Evolutionary conservation across 2,797 vertebrate species (phyloP).

Genomic region (Tarsius wallacei): DNA sequence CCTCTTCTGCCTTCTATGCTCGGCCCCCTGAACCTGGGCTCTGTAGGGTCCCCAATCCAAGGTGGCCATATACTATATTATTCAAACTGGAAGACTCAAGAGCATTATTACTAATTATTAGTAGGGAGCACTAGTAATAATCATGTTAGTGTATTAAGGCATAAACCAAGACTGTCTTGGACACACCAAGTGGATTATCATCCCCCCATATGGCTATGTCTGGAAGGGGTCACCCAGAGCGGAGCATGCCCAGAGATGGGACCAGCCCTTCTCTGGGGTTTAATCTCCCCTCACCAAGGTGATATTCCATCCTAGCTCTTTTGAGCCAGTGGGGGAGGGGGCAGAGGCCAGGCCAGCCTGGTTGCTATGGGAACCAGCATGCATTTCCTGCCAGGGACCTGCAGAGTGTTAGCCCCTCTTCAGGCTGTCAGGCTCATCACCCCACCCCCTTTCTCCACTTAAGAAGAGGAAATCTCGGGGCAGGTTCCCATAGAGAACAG

Average conservation of each 20-base stretch:
- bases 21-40: accelerated
- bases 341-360: slow-evolving; percentile 82
- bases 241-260: background rate
- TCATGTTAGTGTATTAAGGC: background rate
- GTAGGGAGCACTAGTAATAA: background rate
- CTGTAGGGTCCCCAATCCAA: background rate
- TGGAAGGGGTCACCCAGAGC: background rate
- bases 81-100: slow-evolving; percentile 7
- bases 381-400: slow-evolving; percentile 86
- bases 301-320: slow-evolving; percentile 73
- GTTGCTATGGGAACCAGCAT: slow-evolving; percentile 84
- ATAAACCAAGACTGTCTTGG: background rate
- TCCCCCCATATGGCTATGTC: background rate
- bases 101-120: too few relatives aligned
- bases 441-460: slow-evolving; percentile 73
- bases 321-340: slow-evolving; percentile 81
- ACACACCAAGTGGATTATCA: background rate
- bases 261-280: slow-evolving; percentile 32
- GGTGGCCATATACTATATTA: background rate
- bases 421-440: slow-evolving; percentile 85
- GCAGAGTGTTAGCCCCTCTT: slow-evolving; percentile 84
- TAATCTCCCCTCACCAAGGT: slow-evolving; percentile 69
- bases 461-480: slow-evolving; percentile 80
- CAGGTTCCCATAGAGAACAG: slow-evolving; percentile 69
- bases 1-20: background rate